Evolutionary conservation across 2,888 invertebrate genomes (phyloP), one percentile per base, ranked within the genome.

Genomic region (Watsonalla binaria): DNA sequence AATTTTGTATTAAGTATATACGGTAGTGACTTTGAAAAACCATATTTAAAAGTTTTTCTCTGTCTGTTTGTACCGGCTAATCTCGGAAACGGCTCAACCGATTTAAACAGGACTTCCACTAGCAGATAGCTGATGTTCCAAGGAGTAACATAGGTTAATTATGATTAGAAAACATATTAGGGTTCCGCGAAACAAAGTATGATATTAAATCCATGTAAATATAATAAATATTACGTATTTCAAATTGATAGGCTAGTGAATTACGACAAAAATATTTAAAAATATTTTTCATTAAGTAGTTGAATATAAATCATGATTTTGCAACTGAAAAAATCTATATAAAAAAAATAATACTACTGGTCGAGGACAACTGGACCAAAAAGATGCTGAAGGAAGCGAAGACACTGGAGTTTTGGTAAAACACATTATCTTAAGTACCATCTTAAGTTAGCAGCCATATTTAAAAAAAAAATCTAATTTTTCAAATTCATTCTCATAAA

Each of bases 391-490:
- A 63, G 65, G 65, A 66, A 69, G 66, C 63, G 72, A 63, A 47
- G 71, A 78, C 82, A 83, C 84, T 82, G 84, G 84, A 78, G 77
- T 70, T 71, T 72, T 72, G 72, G 76, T 75, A 78, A 69, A 60
- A 56, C 54, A 53, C 56, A 24, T 24, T 58, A 47, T 57, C 72
- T 76, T 84, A 84, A 84, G 84, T 84, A 84, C 84, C 53, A 65
- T 60, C 67, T 76, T 84, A 84, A 84, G 83, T 83, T 81, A 83
- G 84, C 84, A 82, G 82, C 82, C 84, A 78, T 71, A 13, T 46
- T 45, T 48, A 47, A 51, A 54, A 49, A 50, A 33, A 55, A 37
- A 53, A 52, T 45, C 49, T 35, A 46, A 50, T 2, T 11, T 8
- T 42, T 8, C 0, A 54, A 57, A 54, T 47, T 49, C 51, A n/a